A percentile compares a stretch with the other conserved stretches of the same genome.
Evolutionary conservation across 2,113 vertebrate genomes (phyloP).

Genomic region (Clarias batrachus): DNA sequence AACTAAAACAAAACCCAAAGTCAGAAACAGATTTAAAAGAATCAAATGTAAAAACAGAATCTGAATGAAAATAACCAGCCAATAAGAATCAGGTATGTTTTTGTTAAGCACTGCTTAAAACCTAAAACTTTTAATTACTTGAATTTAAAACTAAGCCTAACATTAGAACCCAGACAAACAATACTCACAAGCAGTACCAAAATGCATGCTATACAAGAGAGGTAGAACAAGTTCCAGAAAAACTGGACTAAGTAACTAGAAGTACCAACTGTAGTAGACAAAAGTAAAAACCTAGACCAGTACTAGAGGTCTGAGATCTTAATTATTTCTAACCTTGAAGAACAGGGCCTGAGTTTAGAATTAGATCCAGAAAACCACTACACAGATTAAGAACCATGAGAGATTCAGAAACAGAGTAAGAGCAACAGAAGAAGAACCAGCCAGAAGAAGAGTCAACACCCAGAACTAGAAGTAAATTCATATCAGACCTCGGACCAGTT

Average conservation of each 20-base stretch:
- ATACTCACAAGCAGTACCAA: background rate
- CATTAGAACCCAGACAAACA: background rate
- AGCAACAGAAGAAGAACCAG: background rate
- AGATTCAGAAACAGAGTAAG: background rate
- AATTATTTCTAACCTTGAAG: background rate
- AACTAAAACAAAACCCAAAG: background rate
- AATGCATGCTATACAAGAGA: background rate
- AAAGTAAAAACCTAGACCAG: background rate
- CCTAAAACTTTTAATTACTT: background rate
- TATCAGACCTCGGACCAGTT: background rate
- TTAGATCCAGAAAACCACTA: background rate
- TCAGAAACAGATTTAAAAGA: background rate
- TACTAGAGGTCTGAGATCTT: background rate
- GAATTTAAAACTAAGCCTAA: background rate
- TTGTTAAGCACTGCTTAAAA: background rate
- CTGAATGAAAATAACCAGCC: background rate
- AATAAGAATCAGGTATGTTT: background rate
- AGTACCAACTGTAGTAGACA: background rate
- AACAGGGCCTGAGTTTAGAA: background rate
- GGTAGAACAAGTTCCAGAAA: background rate
- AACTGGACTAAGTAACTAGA: background rate
- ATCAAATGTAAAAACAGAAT: background rate
- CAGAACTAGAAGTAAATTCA: background rate
- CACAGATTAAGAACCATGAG: background rate
- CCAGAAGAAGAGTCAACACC: background rate